A percentile compares a stretch with the other conserved stretches of the same genome.
These are phyloP conservation scores for Bombylius discolor DNA, from an alignment of 2,888 invertebrate species.

Conservation along the genomic window DNA sequence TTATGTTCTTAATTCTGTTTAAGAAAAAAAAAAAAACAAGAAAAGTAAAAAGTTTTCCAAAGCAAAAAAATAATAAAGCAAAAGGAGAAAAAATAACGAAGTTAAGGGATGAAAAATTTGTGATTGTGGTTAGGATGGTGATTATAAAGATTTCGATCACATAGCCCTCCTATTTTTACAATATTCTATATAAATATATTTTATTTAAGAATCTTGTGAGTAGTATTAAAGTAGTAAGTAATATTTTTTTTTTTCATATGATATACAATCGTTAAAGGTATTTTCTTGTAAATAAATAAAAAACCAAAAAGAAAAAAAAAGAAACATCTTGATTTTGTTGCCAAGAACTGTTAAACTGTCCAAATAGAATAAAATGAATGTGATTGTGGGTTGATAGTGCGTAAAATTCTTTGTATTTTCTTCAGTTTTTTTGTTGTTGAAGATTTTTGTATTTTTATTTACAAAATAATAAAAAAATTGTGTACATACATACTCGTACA, in stretches of 20 bases:
- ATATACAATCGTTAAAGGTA: too few relatives aligned
- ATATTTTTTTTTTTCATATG: too few relatives aligned
- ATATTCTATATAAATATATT: too few relatives aligned
- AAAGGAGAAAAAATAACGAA: not conserved
- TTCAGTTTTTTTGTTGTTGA: not conserved
- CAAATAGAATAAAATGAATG: constrained; percentile 9
- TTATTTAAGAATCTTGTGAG: too few relatives aligned
- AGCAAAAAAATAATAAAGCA: not conserved
- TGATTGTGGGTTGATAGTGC: constrained; percentile 10
- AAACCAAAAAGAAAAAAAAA: too few relatives aligned
- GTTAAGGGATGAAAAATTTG: not conserved
- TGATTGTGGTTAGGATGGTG: not conserved
- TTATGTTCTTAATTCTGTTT: not conserved
- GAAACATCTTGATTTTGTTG: constrained; percentile 5
- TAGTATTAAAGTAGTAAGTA: too few relatives aligned
- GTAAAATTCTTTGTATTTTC: constrained; percentile 2
- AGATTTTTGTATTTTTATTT: not conserved
- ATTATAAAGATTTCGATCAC: too few relatives aligned
- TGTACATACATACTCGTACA: too few relatives aligned
- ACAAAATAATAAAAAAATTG: not conserved
- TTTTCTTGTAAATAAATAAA: too few relatives aligned
- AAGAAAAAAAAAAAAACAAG: not conserved
- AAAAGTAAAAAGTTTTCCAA: not conserved
- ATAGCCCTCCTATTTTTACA: too few relatives aligned
- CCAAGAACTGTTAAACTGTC: constrained; percentile 10